These are phyloP conservation scores for Charadrius vociferus DNA, from an alignment of 2,113 vertebrate species.

Conservation along the genomic window DNA sequence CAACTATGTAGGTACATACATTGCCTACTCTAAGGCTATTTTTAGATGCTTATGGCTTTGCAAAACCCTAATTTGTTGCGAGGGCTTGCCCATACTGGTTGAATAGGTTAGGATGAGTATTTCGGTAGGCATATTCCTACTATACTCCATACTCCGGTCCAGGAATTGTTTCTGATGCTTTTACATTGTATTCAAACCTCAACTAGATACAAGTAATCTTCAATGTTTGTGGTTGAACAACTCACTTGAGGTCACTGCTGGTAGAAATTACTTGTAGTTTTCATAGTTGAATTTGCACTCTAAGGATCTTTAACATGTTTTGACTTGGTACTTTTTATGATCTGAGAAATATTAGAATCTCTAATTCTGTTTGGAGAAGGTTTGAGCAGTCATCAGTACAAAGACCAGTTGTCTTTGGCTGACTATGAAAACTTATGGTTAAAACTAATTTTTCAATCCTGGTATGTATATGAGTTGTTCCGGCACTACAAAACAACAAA, in stretches of 20 bases:
- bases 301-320: background rate
- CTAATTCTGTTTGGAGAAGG: background rate
- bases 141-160: fast-evolving
- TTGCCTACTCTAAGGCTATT: background rate
- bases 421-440: background rate
- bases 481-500: background rate
- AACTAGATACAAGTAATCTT: background rate
- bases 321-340: background rate
- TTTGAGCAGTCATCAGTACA: background rate
- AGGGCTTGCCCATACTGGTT: background rate
- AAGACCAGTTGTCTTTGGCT: background rate
- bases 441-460: background rate
- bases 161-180: background rate
- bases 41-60: background rate
- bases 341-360: background rate
- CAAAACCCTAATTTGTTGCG: background rate
- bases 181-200: background rate
- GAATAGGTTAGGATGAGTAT: background rate
- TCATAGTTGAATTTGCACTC: background rate
- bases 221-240: background rate
- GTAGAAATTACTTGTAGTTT: background rate
- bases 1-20: background rate
- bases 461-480: background rate
- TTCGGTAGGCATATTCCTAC: background rate
- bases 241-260: background rate